phyloP scores from a whole-genome alignment of 1,140 invertebrate genomes.

The Asobara japonica region DNA sequence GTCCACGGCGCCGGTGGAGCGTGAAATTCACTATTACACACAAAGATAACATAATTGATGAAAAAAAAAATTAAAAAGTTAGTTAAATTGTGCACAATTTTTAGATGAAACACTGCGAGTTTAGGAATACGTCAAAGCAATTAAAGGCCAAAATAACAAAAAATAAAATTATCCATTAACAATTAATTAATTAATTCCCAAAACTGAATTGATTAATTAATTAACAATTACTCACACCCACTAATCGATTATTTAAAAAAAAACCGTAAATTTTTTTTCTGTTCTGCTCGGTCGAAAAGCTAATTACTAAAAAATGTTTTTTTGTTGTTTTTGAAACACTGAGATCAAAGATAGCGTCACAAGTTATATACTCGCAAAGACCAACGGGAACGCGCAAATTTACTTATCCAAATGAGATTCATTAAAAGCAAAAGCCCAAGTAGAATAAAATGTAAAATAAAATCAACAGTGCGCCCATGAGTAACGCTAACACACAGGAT shows the following conservation, averaged over 20 bases:
- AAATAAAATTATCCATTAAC: too few relatives aligned
- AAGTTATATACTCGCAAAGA: slow-evolving; percentile 17
- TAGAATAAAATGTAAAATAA: slow-evolving; percentile 8
- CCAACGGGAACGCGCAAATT: not conserved
- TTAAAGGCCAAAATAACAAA: too few relatives aligned
- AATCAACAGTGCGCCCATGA: not conserved
- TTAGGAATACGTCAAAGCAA: not conserved
- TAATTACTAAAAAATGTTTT: too few relatives aligned
- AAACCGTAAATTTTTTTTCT: too few relatives aligned
- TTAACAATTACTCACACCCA: too few relatives aligned
- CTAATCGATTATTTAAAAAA: too few relatives aligned
- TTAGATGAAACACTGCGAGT: not conserved
- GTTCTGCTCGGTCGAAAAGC: too few relatives aligned
- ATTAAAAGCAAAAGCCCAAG: not conserved
- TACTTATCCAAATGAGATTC: slow-evolving; percentile 10
- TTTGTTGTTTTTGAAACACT: too few relatives aligned
- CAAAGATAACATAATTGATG: too few relatives aligned
- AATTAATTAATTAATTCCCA: not conserved
- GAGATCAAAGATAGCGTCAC: not conserved
- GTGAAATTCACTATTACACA: too few relatives aligned
- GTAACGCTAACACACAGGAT: not conserved
- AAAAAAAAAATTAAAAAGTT: not conserved
- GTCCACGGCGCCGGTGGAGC: not conserved
- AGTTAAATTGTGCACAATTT: not conserved
- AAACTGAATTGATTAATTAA: not conserved